phyloP scores from a whole-genome alignment of 2,797 vertebrate species.

The Channa striata region DNA sequence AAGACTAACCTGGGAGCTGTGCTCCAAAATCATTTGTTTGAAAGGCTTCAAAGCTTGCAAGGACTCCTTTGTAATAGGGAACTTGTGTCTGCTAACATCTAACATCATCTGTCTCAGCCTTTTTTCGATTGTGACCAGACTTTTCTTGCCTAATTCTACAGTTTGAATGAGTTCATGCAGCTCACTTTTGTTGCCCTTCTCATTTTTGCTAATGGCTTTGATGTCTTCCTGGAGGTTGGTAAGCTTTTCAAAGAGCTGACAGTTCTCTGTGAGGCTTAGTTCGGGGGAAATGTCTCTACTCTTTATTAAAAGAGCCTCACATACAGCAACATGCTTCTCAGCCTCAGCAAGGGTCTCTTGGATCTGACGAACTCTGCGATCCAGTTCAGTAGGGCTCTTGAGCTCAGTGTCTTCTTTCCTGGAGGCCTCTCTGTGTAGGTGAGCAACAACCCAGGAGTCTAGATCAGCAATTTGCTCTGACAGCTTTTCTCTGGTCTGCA shows the following conservation, averaged over 20 bases:
- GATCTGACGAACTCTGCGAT: constrained; percentile 72
- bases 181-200: constrained; percentile 71
- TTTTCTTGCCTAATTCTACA: constrained; percentile 61
- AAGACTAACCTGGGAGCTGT: constrained; percentile 76
- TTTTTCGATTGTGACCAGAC: constrained; percentile 66
- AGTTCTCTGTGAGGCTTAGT: constrained; percentile 77
- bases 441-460: constrained; percentile 83
- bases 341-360: constrained; percentile 81
- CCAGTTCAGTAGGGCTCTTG: constrained; percentile 73
- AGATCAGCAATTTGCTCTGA: constrained; percentile 85
- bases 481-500: constrained; percentile 88
- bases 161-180: constrained; percentile 65
- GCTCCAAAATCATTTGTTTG: constrained; percentile 75
- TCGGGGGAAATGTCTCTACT: constrained; percentile 79
- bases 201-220: constrained; percentile 59
- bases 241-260: constrained; percentile 76
- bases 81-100: constrained; percentile 72
- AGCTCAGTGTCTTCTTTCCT: constrained; percentile 62
- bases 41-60: constrained; percentile 70
- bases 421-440: constrained; percentile 74
- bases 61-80: constrained; percentile 78
- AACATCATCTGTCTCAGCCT: constrained; percentile 75
- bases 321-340: constrained; percentile 80
- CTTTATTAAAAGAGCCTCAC: constrained; percentile 83
- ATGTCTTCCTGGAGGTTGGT: constrained; percentile 77